Evolutionary conservation across 2,888 invertebrate genomes (phyloP).

Genomic region (Orthonevra nobilis): DNA sequence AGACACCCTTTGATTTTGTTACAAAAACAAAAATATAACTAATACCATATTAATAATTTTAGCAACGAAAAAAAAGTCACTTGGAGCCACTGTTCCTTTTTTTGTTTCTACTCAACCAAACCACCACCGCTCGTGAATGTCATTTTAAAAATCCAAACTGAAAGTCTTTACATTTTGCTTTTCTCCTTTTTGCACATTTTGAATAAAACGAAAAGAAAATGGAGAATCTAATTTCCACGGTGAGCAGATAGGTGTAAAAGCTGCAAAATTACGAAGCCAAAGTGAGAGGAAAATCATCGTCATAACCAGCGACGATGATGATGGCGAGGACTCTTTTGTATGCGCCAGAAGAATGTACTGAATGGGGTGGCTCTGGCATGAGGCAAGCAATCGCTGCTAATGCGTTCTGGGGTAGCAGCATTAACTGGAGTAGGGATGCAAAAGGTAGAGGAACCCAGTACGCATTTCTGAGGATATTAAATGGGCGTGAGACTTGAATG

Average conservation of each 20-base stretch:
- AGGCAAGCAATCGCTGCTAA: slow-evolving; percentile 30
- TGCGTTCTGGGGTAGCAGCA: not conserved
- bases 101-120: too few relatives aligned
- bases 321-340: not conserved
- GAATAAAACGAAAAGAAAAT: slow-evolving; percentile 8
- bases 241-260: slow-evolving; percentile 30
- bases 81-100: not conserved
- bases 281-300: slow-evolving; percentile 27
- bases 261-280: slow-evolving; percentile 37
- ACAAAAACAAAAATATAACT: too few relatives aligned
- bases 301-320: not conserved
- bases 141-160: slow-evolving; percentile 40
- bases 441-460: slow-evolving; percentile 24
- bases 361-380: not conserved
- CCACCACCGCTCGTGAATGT: too few relatives aligned
- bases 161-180: slow-evolving; percentile 23
- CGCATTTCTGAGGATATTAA: slow-evolving; percentile 34
- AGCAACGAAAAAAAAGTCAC: too few relatives aligned
- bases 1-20: too few relatives aligned
- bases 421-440: slow-evolving; percentile 2
- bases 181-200: slow-evolving; percentile 14
- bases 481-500: too few relatives aligned
- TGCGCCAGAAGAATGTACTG: too few relatives aligned
- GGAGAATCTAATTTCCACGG: slow-evolving; percentile 57
- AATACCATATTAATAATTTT: too few relatives aligned